phyloP scores from a whole-genome alignment of 2,797 vertebrate genomes.

The Muraenolepis orangiensis region DNA sequence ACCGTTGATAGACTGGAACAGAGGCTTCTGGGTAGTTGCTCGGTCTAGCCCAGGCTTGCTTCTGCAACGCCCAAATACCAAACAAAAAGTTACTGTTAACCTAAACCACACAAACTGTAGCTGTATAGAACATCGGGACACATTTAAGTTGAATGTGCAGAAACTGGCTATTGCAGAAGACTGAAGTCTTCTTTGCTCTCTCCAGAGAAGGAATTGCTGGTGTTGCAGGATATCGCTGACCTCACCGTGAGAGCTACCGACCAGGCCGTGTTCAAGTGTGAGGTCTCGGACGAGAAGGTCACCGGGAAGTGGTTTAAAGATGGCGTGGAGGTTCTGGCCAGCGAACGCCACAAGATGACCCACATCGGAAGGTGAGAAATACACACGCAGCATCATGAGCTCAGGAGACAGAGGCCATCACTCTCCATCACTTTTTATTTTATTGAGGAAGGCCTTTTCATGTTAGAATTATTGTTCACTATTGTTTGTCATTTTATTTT shows the following conservation, averaged over 20 bases:
- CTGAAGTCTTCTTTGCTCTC: background rate
- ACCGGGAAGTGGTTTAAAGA: slow-evolving; percentile 91
- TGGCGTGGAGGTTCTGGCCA: slow-evolving; percentile 81
- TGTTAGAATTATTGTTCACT: no score
- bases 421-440: no score
- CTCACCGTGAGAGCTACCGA: slow-evolving; percentile 85
- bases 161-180: background rate
- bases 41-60: no score
- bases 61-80: no score
- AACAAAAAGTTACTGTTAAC: background rate
- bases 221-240: slow-evolving; percentile 88
- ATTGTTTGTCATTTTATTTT: no score
- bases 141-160: background rate
- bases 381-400: background rate
- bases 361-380: slow-evolving; percentile 80
- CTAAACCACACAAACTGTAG: background rate
- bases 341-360: slow-evolving; percentile 79
- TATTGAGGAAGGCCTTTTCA: no score
- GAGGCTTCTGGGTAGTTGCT: background rate
- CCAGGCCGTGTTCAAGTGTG: slow-evolving; percentile 89
- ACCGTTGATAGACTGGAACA: background rate
- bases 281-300: slow-evolving; percentile 92
- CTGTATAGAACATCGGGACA: background rate
- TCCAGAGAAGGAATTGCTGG: slow-evolving; percentile 86
- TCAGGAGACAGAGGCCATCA: background rate